These are phyloP conservation scores for Indri indri DNA, from an alignment of 2,113 vertebrate genomes.

Conservation along the genomic window DNA sequence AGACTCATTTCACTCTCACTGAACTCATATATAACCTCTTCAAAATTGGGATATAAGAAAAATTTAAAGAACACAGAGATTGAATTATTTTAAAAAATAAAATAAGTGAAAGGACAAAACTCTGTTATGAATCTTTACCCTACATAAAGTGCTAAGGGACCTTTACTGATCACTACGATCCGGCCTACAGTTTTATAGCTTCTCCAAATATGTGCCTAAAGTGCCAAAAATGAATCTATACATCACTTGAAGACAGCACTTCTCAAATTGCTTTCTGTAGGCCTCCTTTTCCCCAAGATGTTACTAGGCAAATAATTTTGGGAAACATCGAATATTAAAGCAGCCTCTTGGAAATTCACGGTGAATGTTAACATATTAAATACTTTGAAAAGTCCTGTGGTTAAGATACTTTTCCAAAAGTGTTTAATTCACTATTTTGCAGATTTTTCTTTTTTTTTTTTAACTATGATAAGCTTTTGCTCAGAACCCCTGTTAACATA, in stretches of 20 bases:
- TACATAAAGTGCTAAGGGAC: background rate
- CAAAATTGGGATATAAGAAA: background rate
- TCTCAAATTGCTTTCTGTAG: constrained; percentile 11
- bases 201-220: constrained; percentile 9
- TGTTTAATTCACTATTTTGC: background rate
- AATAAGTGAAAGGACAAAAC: background rate
- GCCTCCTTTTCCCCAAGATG: background rate
- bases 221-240: background rate
- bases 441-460: background rate
- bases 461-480: background rate
- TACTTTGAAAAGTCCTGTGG: background rate
- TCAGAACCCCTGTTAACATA: background rate
- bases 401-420: background rate
- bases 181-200: constrained; percentile 34
- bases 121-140: constrained; percentile 37
- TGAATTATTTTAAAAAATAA: background rate
- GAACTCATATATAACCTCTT: background rate
- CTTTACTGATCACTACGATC: constrained; percentile 3
- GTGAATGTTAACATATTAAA: background rate
- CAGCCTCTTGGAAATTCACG: background rate
- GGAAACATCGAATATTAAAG: background rate
- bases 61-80: background rate
- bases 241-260: background rate
- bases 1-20: background rate
- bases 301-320: constrained; percentile 12